phyloP scores from a whole-genome alignment of 2,888 invertebrate genomes.

The Apantesis nais region DNA sequence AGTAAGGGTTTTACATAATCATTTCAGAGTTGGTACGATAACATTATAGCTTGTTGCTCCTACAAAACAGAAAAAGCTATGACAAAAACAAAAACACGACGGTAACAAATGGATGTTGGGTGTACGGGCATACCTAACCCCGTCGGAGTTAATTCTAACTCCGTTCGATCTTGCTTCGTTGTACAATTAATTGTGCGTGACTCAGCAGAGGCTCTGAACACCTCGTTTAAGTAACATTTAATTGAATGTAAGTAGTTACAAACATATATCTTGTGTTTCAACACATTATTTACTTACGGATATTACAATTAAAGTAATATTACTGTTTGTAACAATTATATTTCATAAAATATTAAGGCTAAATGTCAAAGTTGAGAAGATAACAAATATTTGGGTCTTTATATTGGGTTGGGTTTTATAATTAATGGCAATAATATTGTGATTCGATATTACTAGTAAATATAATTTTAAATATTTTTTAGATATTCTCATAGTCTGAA shows the following conservation, averaged over 20 bases:
- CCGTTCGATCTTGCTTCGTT: neutral
- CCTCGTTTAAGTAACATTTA: neutral
- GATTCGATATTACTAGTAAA: neutral
- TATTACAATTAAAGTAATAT: too few species aligned
- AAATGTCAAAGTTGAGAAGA: too few species aligned
- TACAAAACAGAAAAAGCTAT: neutral
- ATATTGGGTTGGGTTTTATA: too few species aligned
- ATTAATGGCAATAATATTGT: neutral
- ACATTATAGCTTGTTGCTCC: neutral
- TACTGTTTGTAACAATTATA: too few species aligned
- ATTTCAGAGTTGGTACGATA: neutral
- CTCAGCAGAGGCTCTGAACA: neutral
- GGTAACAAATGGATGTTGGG: neutral
- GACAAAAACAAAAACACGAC: neutral
- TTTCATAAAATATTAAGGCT: too few species aligned
- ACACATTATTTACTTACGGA: too few species aligned
- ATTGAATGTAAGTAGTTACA: too few species aligned
- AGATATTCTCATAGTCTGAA: too few species aligned
- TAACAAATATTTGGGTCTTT: neutral
- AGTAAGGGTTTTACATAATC: neutral
- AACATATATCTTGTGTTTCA: too few species aligned
- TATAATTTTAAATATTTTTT: too few species aligned
- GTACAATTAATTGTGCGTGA: neutral
- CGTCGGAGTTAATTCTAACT: neutral
- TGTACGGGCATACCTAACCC: neutral